phyloP scores from a whole-genome alignment of 2,797 vertebrate species.

The Myripristis murdjan region DNA sequence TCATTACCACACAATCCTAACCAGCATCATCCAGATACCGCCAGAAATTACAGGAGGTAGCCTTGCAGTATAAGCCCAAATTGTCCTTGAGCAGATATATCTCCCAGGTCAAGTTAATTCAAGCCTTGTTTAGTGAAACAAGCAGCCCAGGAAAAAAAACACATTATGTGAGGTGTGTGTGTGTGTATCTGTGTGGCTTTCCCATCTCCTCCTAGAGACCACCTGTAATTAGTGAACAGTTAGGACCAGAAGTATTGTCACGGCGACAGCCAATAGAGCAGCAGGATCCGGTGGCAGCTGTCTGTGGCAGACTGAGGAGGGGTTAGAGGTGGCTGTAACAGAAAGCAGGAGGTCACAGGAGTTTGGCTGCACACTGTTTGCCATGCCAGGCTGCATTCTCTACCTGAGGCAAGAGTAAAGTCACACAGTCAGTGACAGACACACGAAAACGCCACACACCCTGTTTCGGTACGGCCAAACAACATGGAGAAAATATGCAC shows the following conservation, averaged over 20 bases:
- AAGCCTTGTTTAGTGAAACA: constrained; percentile 27
- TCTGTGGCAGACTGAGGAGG: constrained; percentile 7
- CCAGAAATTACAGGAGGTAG: neutral
- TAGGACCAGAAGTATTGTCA: neutral
- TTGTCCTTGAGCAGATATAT: neutral
- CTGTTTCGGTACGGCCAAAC: constrained; percentile 16
- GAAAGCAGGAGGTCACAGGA: constrained; percentile 55
- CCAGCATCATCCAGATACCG: constrained; percentile 13
- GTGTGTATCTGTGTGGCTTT: constrained; percentile 9
- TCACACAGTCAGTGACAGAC: constrained; percentile 16
- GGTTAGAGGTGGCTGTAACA: constrained; percentile 22
- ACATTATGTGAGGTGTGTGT: neutral
- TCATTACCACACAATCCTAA: neutral
- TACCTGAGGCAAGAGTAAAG: constrained; percentile 30
- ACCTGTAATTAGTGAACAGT: constrained; percentile 46
- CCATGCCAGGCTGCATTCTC: constrained; percentile 53
- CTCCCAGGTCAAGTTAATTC: constrained; percentile 13
- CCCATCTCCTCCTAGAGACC: constrained; percentile 26
- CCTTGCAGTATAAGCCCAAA: neutral
- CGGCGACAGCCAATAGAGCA: constrained; percentile 5
- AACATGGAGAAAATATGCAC: no score
- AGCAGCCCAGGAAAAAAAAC: constrained; percentile 11
- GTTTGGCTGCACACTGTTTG: constrained; percentile 57
- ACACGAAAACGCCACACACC: constrained; percentile 38
- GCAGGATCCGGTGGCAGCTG: constrained; percentile 24